Evolutionary conservation across 1,140 invertebrate species (phyloP), one percentile per base, ranked within the genome.

Genomic region (Heterodera schachtii): DNA sequence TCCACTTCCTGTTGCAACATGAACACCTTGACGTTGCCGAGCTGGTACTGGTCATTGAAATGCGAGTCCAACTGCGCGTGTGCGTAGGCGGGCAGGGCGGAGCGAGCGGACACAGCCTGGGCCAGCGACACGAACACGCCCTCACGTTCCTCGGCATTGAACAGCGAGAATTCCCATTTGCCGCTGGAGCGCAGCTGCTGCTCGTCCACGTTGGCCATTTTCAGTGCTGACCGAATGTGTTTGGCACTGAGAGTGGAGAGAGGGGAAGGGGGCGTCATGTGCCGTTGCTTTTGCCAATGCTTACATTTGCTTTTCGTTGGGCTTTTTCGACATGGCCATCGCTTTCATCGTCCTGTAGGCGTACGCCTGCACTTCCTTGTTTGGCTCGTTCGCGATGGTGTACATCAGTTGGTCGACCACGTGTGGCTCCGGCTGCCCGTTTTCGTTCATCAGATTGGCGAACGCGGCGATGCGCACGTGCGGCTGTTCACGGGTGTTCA

Each of bases 401-500:
- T 75, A 86, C 21, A 82, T 67, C 67, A 76, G 52, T 41, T 82
- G 84, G 60, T 84, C 82, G 19, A 84, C 57, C 43, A 84, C 60
- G 13, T 66, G 73, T 46, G 44, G 76, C 44, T 73, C 83, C n/a
- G 82, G 79, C 69, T 47, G 66, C 9, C 64, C 69, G 19, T 75
- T 19, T n/a, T 64, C 69, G 19, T 75, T 19, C 84, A 86, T 85
- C 66, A 86, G 69, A 75, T 86, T 85, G 46, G 78, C 67, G 64
- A 86, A 88, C 13, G 84, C 82, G 67, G 86, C 79, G 74, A 81
- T 87, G 41, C 84, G 86, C 31, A 86, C 80, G 66, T 87, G 83
- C 44, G 84, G 81, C 4, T 76, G 82, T 47, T 87, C 86, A 31
- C 73, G 78, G 4, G 52, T 67, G 66, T 86, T 86, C 70, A 81